Evolutionary conservation across 2,113 vertebrate genomes (phyloP).

Genomic region (Scomber colias): DNA sequence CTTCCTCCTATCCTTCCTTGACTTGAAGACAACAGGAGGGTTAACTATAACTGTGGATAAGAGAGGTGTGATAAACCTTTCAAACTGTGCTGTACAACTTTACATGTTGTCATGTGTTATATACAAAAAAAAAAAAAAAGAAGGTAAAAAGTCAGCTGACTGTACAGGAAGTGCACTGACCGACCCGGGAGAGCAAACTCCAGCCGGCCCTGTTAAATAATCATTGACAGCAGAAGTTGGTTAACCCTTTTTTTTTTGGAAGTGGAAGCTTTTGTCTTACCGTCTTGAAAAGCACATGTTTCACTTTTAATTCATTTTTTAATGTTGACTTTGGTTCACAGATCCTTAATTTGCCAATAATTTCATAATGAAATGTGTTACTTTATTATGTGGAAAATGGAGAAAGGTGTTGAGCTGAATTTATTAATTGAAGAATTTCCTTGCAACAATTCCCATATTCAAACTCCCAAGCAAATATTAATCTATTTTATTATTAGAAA

Average conservation of each 20-base stretch:
- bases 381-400: not conserved
- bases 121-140: too few species aligned
- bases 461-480: not conserved
- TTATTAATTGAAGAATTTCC: not conserved
- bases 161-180: not conserved
- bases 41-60: not conserved
- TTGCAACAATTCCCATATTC: not conserved
- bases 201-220: constrained; percentile 9
- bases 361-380: not conserved
- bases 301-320: constrained; percentile 1
- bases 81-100: not conserved
- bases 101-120: accelerated
- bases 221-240: constrained; percentile 35
- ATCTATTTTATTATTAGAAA: too few species aligned
- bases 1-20: too few species aligned
- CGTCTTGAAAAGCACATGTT: not conserved
- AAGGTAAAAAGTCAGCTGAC: too few species aligned
- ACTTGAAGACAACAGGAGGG: too few species aligned
- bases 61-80: not conserved
- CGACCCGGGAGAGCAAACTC: constrained; percentile 49
- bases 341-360: not conserved
- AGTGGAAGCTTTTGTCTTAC: not conserved
- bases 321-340: not conserved
- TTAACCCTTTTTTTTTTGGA: not conserved
- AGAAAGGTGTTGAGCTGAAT: not conserved